Conservation (phyloP, 1,140 invertebrate genomes). For the Eurosta solidaginis region DNA sequence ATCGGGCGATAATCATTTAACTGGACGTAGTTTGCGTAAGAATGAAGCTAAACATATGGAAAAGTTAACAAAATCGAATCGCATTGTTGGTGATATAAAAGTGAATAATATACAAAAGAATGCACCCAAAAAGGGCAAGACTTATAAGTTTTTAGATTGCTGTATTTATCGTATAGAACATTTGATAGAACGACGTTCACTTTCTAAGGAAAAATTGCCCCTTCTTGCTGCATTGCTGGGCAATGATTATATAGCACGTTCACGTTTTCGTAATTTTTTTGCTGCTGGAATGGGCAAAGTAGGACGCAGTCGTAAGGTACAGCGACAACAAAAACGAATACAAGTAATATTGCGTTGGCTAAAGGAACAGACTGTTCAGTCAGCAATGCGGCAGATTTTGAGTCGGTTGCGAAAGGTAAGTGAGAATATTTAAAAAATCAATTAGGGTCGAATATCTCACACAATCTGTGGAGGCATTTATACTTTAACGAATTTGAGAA, state of each 20-base stretch:
- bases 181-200: constrained; percentile 68
- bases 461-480: too few species aligned
- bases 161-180: constrained; percentile 75
- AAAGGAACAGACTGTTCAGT: constrained; percentile 69
- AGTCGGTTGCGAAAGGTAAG: constrained; percentile 63
- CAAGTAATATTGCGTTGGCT: constrained; percentile 75
- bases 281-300: constrained; percentile 66
- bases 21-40: constrained; percentile 36
- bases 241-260: constrained; percentile 82
- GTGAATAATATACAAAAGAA: constrained; percentile 10
- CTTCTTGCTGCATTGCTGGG: constrained; percentile 81
- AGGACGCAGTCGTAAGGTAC: constrained; percentile 63
- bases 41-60: constrained; percentile 51
- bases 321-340: constrained; percentile 69
- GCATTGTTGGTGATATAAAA: constrained; percentile 42
- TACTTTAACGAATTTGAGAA: too few species aligned
- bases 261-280: constrained; percentile 73
- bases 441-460: neutral
- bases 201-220: constrained; percentile 72
- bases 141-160: constrained; percentile 65
- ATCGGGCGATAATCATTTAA: neutral
- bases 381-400: constrained; percentile 71
- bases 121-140: constrained; percentile 33
- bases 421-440: neutral
- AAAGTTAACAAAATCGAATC: constrained; percentile 49